Conservation (phyloP, 2,888 invertebrate species). For the Zelleria hepariella region DNA sequence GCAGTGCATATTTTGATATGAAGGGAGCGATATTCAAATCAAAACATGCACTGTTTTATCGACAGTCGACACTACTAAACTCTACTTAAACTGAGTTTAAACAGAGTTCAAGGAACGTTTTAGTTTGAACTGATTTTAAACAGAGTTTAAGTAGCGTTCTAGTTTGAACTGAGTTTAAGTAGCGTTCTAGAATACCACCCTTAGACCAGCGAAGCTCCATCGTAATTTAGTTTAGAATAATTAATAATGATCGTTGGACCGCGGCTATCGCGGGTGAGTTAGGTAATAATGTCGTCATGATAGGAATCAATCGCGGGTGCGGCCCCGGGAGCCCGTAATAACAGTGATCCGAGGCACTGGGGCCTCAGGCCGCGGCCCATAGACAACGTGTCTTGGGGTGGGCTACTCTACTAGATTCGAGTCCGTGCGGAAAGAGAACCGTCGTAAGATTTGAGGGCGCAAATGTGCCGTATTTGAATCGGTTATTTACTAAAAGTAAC, state of each 20-base stretch:
- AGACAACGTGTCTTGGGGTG: not conserved
- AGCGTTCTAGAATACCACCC: not conserved
- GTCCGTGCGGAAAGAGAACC: too few species aligned
- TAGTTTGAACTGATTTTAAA: not conserved
- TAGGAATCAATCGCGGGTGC: conserved; percentile 58
- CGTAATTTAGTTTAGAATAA: not conserved
- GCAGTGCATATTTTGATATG: too few species aligned
- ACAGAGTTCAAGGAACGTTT: too few species aligned
- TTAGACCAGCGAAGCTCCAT: not conserved
- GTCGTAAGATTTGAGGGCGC: too few species aligned
- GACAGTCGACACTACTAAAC: too few species aligned
- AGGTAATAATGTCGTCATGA: conserved; percentile 60
- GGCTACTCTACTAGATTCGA: not conserved
- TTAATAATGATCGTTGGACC: not conserved
- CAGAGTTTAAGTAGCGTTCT: too few species aligned
- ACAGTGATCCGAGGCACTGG: conserved; percentile 32
- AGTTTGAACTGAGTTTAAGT: not conserved
- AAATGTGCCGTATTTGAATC: too few species aligned
- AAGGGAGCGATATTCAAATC: too few species aligned
- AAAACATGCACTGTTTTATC: too few species aligned
- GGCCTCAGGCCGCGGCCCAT: not conserved
- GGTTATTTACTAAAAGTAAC: too few species aligned
- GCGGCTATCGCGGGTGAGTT: conserved; percentile 16
- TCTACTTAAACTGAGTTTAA: too few species aligned
- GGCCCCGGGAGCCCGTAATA: conserved; percentile 55